Percentiles rank a stretch among this genome's conserved stretches.
These are phyloP conservation scores for Python bivittatus DNA, from an alignment of 2,113 vertebrate species.

Conservation along the genomic window DNA sequence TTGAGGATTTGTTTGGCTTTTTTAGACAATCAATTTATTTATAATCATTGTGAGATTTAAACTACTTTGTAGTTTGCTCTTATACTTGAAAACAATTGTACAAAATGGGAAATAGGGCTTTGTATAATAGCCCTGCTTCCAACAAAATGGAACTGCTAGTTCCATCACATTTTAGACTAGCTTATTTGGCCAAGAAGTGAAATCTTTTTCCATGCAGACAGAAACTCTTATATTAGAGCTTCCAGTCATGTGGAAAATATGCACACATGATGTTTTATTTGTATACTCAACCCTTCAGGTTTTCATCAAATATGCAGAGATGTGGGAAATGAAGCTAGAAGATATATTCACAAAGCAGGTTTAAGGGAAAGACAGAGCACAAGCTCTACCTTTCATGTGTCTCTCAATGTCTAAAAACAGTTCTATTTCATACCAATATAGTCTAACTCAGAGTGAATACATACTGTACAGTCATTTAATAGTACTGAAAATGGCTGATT, in stretches of 20 bases:
- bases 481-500: neutral
- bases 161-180: neutral
- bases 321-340: neutral
- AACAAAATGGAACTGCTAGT: neutral
- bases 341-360: too few relatives aligned
- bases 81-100: neutral
- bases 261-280: neutral
- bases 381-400: neutral
- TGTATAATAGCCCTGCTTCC: neutral
- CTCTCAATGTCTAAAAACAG: neutral
- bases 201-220: neutral
- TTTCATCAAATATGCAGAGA: neutral
- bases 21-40: neutral
- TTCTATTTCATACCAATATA: neutral
- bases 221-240: neutral
- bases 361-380: neutral
- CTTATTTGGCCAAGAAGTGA: neutral
- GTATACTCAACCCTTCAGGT: neutral
- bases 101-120: neutral
- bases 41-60: neutral
- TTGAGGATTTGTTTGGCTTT: neutral
- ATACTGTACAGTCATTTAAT: neutral
- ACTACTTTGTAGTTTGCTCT: neutral
- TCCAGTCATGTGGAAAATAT: neutral
- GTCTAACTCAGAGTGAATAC: neutral